Conservation (phyloP, 2,113 vertebrate genomes). For the Elgaria multicarinata region DNA sequence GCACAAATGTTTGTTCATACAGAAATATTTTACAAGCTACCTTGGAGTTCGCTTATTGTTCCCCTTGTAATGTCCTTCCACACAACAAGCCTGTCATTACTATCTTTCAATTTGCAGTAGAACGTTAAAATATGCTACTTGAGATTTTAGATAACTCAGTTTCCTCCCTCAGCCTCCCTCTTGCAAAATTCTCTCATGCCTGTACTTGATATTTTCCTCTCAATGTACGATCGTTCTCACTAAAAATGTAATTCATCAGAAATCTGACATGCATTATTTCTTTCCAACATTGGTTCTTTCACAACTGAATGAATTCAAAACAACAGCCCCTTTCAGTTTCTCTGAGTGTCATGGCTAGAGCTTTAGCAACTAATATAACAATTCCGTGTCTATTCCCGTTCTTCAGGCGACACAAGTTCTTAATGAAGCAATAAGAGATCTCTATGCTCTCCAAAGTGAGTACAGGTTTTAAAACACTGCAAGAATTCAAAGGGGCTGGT, state of each 20-base stretch:
- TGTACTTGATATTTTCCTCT: neutral
- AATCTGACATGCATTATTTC: neutral
- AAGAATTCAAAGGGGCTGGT: neutral
- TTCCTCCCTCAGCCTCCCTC: neutral
- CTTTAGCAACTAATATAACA: neutral
- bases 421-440: constrained; percentile 11
- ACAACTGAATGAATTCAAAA: neutral
- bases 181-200: neutral
- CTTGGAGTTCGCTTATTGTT: neutral
- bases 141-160: constrained; percentile 2
- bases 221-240: neutral
- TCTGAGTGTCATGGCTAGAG: neutral
- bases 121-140: neutral
- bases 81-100: neutral
- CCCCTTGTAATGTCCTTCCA: neutral
- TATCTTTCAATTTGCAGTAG: neutral
- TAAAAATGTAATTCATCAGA: neutral
- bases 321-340: neutral
- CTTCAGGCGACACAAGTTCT: neutral
- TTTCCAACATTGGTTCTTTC: neutral
- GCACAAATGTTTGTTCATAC: constrained; percentile 3
- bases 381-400: neutral
- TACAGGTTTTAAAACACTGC: constrained; percentile 5
- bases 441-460: neutral
- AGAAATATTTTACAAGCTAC: neutral